Base-by-base conservation (phyloP, 2,888 invertebrate genomes). In the Acleris holmiana region DNA sequence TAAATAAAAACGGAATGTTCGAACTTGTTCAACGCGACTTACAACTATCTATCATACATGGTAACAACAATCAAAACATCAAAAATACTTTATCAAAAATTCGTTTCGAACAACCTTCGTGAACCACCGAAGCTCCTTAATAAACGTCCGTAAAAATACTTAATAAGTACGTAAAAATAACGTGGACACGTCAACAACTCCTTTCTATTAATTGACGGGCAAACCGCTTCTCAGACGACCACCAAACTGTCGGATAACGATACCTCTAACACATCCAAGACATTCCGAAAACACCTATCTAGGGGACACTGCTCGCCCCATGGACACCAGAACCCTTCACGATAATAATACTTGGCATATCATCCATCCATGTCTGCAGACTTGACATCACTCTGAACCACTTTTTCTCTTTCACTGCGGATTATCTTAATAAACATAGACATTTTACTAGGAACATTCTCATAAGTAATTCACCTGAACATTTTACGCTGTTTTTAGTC, bases 41-140 rank as follows among this genome's bases (percentile, higher is more conserved):
- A 68, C 62, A 74, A 76, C 73, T 73, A 78, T 75, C 78, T 71
- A 79, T 79, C 79, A 78, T 78, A 76, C 80, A 76, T 76, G 86
- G 89, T 90, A 91, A 91, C 89, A 90, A 90, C 86, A 80, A 85
- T 89, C 78, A 82, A 87, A 83, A 86, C 81, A 77, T 83, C 82
- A 83, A 86, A 88, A 85, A 83, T 86, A 86, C 78, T 82, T 79
- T 85, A 83, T 84, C 83, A 83, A 85, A 84, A 83, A 80, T 82
- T 78, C 76, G 76, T 72, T 76, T 72, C 75, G 76, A 76, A 79
- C 76, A 78, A 74, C 79, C 73, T 68, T 74, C 67, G 68, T 69
- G 67, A 71, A 68, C 69, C 67, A 70, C 71, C 72, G 69, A 70
- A 70, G 73, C 71, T 76, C 79, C 71, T 69, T 71, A 75, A 72